Evolutionary conservation across 2,113 vertebrate species (phyloP), one percentile per base, ranked within the genome.

Genomic region (Bothrops jararaca): DNA sequence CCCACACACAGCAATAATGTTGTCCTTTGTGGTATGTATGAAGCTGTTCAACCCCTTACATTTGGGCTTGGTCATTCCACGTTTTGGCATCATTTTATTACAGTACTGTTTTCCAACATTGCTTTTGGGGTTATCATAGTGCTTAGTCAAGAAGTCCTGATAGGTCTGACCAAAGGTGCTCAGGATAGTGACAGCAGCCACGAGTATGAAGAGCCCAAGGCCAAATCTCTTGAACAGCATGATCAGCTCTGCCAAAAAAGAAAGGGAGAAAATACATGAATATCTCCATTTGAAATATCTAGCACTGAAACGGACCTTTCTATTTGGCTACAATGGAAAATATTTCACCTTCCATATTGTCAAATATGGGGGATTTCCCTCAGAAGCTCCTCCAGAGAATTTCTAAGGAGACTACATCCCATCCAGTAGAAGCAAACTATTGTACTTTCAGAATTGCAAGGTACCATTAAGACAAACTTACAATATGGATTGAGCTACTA

Each of bases 1-100:
- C 1, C 9, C 39, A 1, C 90, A 91, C 13, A 91, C 90, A 22
- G 1, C 53, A 0, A 2, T 45, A 53, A 91, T 86, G 1, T 91
- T 1, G 0, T 85, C 58, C 54, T 58, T 86, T 39, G 53, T 11
- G 26, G 0, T 8, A 12, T 91, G 90, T 39, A 91, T 45, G 53
- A 91, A 86, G 90, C 15, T 85, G 74, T 91, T 91, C 39, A 91
- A 53, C 1, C 29, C 23, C 53, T 91, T 91, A 42, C 74, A 86
- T 13, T 57, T 15, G 2, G 80, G 74, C 3, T 0, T 58, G 39
- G 74, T 57, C 39, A 91, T 85, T 0, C 90, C 53, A 0, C 90
- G 53, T 12, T 0, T 57, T 56, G 6, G 12, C 90, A 91, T 91
- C 34, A 91, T 85, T 39, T 2, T 26, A 29, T 91, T 42, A 12